These are phyloP conservation scores for Mythimna ferrago DNA, from an alignment of 2,888 invertebrate species.

Conservation along the genomic window DNA sequence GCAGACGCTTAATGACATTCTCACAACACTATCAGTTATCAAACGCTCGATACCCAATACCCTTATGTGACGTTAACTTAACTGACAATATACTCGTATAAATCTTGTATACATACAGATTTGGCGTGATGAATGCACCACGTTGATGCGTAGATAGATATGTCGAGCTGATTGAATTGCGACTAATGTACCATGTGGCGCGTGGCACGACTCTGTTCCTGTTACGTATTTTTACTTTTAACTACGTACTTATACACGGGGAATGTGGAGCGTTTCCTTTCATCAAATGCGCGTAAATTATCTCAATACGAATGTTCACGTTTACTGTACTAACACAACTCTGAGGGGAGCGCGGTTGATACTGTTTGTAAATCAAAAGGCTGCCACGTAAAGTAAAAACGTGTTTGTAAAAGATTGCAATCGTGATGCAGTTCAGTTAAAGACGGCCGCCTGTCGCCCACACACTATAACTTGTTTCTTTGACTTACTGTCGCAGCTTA, in stretches of 20 bases:
- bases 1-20: background rate
- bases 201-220: conserved; percentile 40
- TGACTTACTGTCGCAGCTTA: conserved; percentile 5
- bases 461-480: conserved; percentile 46
- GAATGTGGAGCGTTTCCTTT: conserved; percentile 44
- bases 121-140: conserved; percentile 37
- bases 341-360: conserved; percentile 13
- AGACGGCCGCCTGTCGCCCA: conserved; percentile 45
- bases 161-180: conserved; percentile 43
- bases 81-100: background rate
- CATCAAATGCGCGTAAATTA: conserved; percentile 47
- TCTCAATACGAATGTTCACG: conserved; percentile 24
- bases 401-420: conserved; percentile 56
- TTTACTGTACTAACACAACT: conserved; percentile 17
- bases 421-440: conserved; percentile 41
- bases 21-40: conserved; percentile 6
- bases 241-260: conserved; percentile 23
- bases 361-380: conserved; percentile 46
- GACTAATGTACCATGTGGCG: conserved; percentile 35
- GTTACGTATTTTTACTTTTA: conserved; percentile 49
- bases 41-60: conserved; percentile 1
- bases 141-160: conserved; percentile 18
- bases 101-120: conserved; percentile 1
- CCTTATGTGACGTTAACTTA: conserved; percentile 3
- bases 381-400: conserved; percentile 33